Percentiles rank a stretch among this genome's conserved stretches.
These are phyloP conservation scores for Idris sp. DNA, from an alignment of 1,140 invertebrate species.

Conservation along the genomic window DNA sequence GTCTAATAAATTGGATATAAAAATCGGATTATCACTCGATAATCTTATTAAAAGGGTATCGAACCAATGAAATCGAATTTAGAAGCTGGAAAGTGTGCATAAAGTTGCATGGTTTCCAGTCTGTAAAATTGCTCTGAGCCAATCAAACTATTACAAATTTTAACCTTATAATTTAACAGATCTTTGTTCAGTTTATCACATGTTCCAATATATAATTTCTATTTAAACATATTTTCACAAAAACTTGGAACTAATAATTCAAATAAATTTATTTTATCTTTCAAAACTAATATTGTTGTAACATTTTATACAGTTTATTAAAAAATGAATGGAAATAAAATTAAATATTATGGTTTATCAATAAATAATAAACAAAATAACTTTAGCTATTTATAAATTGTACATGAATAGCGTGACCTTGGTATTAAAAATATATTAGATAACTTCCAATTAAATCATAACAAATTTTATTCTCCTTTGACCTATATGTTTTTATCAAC, in stretches of 20 bases:
- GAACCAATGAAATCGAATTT: slow-evolving; percentile 29
- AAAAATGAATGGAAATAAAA: too few species aligned
- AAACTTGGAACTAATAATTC: background rate
- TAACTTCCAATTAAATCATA: too few species aligned
- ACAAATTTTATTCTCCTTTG: too few species aligned
- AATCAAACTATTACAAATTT: slow-evolving; percentile 3
- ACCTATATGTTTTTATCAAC: too few species aligned
- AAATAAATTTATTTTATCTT: slow-evolving; percentile 15
- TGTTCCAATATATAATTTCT: slow-evolving; percentile 3
- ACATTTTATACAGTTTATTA: too few species aligned
- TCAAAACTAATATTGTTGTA: too few species aligned
- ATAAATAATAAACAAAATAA: too few species aligned
- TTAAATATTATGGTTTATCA: too few species aligned
- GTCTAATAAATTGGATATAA: slow-evolving; percentile 11
- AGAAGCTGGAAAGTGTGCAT: slow-evolving; percentile 11
- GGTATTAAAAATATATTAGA: too few species aligned
- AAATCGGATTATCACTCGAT: slow-evolving; percentile 27
- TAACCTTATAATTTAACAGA: slow-evolving; percentile 20
- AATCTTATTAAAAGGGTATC: slow-evolving; percentile 37
- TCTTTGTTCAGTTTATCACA: slow-evolving; percentile 6
- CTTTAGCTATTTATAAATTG: too few species aligned
- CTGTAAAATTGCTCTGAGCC: slow-evolving; percentile 16
- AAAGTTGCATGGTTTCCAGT: slow-evolving; percentile 12
- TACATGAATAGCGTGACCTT: too few species aligned
- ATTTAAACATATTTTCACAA: slow-evolving; percentile 14